A percentile compares a stretch with the other conserved stretches of the same genome.
phyloP scores from a whole-genome alignment of 2,888 invertebrate species.

The Monochamus alternatus region DNA sequence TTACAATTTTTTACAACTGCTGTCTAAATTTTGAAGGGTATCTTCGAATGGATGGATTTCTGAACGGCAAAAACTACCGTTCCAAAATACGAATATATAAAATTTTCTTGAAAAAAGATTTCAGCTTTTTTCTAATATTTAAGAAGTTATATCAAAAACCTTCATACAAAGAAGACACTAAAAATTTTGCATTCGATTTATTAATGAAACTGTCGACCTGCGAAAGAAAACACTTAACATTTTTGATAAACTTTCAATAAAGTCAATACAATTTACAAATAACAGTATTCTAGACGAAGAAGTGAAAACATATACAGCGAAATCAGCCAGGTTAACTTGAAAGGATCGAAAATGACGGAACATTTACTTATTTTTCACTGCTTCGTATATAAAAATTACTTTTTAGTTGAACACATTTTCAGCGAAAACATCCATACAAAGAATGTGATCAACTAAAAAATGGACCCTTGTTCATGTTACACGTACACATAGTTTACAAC shows the following conservation, averaged over 20 bases:
- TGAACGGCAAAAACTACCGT: conserved; percentile 46
- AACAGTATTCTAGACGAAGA: conserved; percentile 47
- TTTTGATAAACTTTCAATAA: conserved; percentile 55
- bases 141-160: conserved; percentile 43
- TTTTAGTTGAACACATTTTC: conserved; percentile 59
- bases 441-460: conserved; percentile 53
- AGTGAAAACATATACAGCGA: conserved; percentile 4
- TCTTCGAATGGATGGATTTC: conserved; percentile 54
- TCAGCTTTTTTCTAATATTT: conserved; percentile 15
- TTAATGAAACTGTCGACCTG: conserved; percentile 22
- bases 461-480: conserved; percentile 58
- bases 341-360: conserved; percentile 8
- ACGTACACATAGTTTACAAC: conserved; percentile 51
- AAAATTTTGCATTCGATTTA: conserved; percentile 16
- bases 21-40: conserved; percentile 44
- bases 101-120: conserved; percentile 26
- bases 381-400: conserved; percentile 41
- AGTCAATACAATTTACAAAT: conserved; percentile 54
- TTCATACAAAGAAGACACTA: conserved; percentile 11
- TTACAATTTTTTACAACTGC: conserved; percentile 43
- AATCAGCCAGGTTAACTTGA: conserved; percentile 15
- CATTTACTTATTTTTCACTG: conserved; percentile 11
- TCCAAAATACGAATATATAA: conserved; percentile 37
- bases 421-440: conserved; percentile 7
- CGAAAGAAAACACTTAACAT: conserved; percentile 41